A percentile compares a stretch with the other conserved stretches of the same genome.
phyloP scores from a whole-genome alignment of 2,797 vertebrate species.

The Sebastes oblongus region DNA sequence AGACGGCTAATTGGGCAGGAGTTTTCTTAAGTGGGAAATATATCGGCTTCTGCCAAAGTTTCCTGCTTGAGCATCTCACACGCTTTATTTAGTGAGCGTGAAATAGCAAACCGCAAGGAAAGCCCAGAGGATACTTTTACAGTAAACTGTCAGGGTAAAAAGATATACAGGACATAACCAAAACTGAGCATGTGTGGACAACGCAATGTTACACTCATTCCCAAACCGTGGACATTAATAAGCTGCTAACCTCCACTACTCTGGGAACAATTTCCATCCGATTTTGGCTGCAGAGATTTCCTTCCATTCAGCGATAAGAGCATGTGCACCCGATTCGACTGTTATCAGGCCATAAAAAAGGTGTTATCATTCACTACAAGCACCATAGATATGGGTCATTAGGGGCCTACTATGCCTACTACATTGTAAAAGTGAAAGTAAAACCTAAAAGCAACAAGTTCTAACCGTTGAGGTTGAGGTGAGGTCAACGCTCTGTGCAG shows the following conservation, averaged over 20 bases:
- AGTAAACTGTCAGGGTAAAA: background rate
- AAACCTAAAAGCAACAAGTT: no score
- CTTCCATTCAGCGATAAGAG: background rate
- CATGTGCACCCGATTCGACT: no score
- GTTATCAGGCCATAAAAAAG: no score
- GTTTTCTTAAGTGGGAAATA: background rate
- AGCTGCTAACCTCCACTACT: background rate
- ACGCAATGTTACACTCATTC: background rate
- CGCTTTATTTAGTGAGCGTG: background rate
- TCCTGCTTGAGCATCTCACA: background rate
- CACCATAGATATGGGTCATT: no score
- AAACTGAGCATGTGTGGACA: background rate
- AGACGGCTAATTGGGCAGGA: background rate
- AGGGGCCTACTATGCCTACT: no score
- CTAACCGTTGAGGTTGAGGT: background rate
- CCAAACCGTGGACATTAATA: background rate
- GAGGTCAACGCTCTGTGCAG: background rate
- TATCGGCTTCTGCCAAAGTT: background rate
- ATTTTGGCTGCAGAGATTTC: background rate
- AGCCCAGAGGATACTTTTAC: background rate
- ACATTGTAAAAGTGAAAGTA: no score
- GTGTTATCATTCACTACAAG: no score
- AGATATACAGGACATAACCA: background rate
- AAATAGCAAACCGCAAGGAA: background rate
- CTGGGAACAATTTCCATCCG: background rate